phyloP scores from a whole-genome alignment of 2,113 vertebrate genomes.

The Physeter macrocephalus region DNA sequence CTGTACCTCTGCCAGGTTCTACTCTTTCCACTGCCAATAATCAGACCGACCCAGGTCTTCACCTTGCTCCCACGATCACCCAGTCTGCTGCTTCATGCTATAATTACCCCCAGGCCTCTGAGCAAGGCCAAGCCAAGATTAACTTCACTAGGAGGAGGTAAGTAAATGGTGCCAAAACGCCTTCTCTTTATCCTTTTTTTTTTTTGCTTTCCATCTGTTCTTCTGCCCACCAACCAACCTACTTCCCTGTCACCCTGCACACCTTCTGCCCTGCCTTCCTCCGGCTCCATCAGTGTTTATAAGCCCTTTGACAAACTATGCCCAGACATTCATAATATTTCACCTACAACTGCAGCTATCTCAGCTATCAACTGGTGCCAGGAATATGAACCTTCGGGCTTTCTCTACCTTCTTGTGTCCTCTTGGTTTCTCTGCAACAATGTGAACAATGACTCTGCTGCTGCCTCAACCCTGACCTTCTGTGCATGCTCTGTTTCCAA shows the following conservation, averaged over 20 bases:
- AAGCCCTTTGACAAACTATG: neutral
- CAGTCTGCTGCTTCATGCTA: neutral
- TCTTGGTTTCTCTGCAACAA: neutral
- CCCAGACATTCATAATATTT: neutral
- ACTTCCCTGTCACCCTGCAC: neutral
- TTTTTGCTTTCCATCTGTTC: neutral
- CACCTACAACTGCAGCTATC: neutral
- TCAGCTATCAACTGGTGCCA: neutral
- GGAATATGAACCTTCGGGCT: neutral
- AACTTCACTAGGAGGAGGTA: neutral
- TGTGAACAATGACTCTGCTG: neutral
- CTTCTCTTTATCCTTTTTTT: neutral
- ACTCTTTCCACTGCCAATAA: neutral
- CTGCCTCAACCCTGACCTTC: neutral
- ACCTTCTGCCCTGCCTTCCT: neutral
- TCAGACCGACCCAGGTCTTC: neutral
- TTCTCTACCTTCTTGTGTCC: neutral
- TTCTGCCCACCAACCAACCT: neutral
- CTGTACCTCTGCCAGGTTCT: neutral
- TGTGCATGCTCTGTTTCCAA: neutral
- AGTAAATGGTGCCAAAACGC: neutral
- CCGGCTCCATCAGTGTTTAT: neutral
- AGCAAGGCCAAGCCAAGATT: neutral
- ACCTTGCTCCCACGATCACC: neutral
- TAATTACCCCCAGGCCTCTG: neutral